Evolutionary conservation across 2,888 invertebrate genomes (phyloP).

Genomic region (Morinoia aosen): DNA sequence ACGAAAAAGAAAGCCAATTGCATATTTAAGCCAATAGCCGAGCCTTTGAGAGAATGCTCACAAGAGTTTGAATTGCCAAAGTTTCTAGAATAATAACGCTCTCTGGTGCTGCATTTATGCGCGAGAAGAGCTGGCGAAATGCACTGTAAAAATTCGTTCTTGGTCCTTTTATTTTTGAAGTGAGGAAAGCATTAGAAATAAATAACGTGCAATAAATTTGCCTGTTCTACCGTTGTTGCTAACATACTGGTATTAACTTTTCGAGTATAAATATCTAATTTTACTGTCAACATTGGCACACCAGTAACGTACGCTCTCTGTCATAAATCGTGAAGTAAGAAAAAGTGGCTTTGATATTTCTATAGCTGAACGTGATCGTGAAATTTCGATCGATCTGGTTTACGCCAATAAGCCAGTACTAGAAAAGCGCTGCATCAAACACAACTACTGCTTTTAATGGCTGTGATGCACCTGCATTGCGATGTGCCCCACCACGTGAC

Average conservation of each 20-base stretch:
- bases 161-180: not conserved
- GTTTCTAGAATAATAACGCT: not conserved
- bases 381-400: not conserved
- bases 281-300: too few relatives aligned
- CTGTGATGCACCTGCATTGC: not conserved
- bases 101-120: not conserved
- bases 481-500: too few relatives aligned
- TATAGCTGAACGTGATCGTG: not conserved
- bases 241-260: too few relatives aligned
- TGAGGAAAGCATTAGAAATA: too few relatives aligned
- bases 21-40: not conserved
- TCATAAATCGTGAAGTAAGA: too few relatives aligned
- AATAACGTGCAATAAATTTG: too few relatives aligned
- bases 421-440: not conserved
- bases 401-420: not conserved
- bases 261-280: too few relatives aligned
- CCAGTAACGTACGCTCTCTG: too few relatives aligned
- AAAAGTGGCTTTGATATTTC: too few relatives aligned
- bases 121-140: not conserved
- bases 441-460: not conserved
- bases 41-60: not conserved
- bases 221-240: too few relatives aligned
- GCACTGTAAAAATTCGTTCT: not conserved
- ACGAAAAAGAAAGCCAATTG: conserved; percentile 12
- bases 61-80: not conserved